These are phyloP conservation scores for Desmophyllum pertusum DNA, from an alignment of 92 coral and sea anemone species.

Conservation along the genomic window DNA sequence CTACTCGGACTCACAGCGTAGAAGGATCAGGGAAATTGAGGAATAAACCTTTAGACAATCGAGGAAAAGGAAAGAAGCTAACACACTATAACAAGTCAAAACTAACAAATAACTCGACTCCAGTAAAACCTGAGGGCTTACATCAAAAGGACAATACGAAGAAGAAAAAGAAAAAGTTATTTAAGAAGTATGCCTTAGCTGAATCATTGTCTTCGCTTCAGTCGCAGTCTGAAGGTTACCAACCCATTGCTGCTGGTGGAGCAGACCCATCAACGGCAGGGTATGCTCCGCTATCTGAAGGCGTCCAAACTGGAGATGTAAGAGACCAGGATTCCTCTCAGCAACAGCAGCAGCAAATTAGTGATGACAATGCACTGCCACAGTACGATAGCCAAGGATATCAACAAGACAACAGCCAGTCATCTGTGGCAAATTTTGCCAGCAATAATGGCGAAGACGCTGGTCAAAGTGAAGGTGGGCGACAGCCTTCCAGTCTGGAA, in stretches of 20 bases:
- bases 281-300: not conserved
- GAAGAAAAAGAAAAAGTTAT: conserved; percentile 28
- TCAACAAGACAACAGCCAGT: conserved; percentile 34
- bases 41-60: not conserved
- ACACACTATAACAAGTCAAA: conserved; percentile 15
- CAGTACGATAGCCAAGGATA: conserved; percentile 27
- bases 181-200: conserved; percentile 39
- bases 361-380: not conserved
- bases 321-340: conserved; percentile 16
- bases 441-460: conserved; percentile 23
- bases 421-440: conserved; percentile 22
- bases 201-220: conserved; percentile 18
- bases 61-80: not conserved
- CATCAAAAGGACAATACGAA: not conserved
- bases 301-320: conserved; percentile 17
- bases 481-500: conserved; percentile 44
- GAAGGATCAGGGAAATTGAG: not conserved
- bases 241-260: conserved; percentile 22
- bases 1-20: not conserved
- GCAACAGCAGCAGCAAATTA: conserved; percentile 28
- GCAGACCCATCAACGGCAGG: conserved; percentile 7
- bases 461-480: conserved; percentile 35
- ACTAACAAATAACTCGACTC: not conserved
- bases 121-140: not conserved
- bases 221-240: conserved; percentile 4